phyloP scores from a whole-genome alignment of 1,140 invertebrate species.

The Telenomus remus region DNA sequence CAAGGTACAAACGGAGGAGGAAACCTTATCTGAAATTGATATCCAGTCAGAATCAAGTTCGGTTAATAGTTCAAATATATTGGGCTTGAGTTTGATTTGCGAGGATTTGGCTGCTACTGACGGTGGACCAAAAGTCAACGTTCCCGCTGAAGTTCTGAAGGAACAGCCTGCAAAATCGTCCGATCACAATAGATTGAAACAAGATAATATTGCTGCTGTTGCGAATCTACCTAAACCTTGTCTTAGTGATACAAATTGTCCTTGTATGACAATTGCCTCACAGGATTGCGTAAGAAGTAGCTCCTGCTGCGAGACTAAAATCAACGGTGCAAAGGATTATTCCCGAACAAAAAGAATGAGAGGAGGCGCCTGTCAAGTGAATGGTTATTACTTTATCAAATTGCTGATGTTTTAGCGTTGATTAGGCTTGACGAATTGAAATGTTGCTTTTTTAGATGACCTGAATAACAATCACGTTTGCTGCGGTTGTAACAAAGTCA shows the following conservation, averaged over 20 bases:
- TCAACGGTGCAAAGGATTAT: background rate
- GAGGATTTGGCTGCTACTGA: conserved; percentile 39
- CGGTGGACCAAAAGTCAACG: conserved; percentile 40
- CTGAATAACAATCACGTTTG: background rate
- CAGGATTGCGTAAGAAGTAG: conserved; percentile 10
- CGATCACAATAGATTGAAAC: conserved; percentile 36
- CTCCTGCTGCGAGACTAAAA: conserved; percentile 7
- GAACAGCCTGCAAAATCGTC: conserved; percentile 1
- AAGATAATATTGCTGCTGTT: no score
- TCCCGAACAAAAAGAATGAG: conserved; percentile 16
- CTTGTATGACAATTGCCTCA: conserved; percentile 5
- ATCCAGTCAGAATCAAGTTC: conserved; percentile 5
- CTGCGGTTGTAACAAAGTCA: background rate
- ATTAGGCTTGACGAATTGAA: background rate
- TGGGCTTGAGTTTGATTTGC: conserved; percentile 45
- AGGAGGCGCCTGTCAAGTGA: conserved; percentile 26
- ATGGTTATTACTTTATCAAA: conserved; percentile 10
- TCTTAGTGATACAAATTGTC: conserved; percentile 17
- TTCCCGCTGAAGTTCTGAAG: conserved; percentile 60
- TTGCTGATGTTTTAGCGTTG: no score
- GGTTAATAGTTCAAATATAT: conserved; percentile 16
- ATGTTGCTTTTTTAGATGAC: background rate
- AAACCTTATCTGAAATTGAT: background rate
- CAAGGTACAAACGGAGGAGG: conserved; percentile 19
- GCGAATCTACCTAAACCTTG: conserved; percentile 8